Evolutionary conservation across 1,140 invertebrate species (phyloP).

Genomic region (Solenopsis fugax): DNA sequence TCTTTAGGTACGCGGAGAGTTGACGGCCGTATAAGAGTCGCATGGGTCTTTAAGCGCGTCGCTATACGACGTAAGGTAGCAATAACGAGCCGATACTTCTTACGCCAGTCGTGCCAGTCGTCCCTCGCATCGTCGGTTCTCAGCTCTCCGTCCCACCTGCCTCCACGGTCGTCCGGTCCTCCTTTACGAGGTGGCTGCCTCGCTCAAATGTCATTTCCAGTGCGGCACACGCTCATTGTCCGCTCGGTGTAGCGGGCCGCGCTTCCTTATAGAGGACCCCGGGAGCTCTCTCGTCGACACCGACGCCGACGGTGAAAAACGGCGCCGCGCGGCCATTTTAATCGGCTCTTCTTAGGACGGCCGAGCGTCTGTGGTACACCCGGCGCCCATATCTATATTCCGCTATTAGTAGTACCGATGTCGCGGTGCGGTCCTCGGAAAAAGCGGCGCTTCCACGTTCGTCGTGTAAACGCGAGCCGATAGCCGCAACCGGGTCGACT

Average conservation of each 20-base stretch:
- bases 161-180: constrained; percentile 22
- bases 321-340: constrained; percentile 71
- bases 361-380: constrained; percentile 20
- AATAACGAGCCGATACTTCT: constrained; percentile 78
- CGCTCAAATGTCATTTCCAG: constrained; percentile 79
- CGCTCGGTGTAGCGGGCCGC: constrained; percentile 55
- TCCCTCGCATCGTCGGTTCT: background rate
- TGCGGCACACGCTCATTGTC: constrained; percentile 79
- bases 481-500: background rate
- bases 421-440: constrained; percentile 35
- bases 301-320: constrained; percentile 78
- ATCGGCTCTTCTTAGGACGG: constrained; percentile 76
- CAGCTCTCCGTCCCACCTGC: constrained; percentile 29
- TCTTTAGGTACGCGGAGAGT: constrained; percentile 17
- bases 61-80: constrained; percentile 66
- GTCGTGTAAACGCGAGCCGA: constrained; percentile 57
- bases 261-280: constrained; percentile 75
- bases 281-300: constrained; percentile 60
- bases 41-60: constrained; percentile 65
- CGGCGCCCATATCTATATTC: constrained; percentile 72
- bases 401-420: constrained; percentile 74
- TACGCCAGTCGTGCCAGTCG: constrained; percentile 41
- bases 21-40: constrained; percentile 53
- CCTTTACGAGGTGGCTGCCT: constrained; percentile 45
- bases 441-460: constrained; percentile 65